Evolutionary conservation across 2,113 vertebrate genomes (phyloP), one percentile per base, ranked within the genome.

Genomic region (Numenius arquata): DNA sequence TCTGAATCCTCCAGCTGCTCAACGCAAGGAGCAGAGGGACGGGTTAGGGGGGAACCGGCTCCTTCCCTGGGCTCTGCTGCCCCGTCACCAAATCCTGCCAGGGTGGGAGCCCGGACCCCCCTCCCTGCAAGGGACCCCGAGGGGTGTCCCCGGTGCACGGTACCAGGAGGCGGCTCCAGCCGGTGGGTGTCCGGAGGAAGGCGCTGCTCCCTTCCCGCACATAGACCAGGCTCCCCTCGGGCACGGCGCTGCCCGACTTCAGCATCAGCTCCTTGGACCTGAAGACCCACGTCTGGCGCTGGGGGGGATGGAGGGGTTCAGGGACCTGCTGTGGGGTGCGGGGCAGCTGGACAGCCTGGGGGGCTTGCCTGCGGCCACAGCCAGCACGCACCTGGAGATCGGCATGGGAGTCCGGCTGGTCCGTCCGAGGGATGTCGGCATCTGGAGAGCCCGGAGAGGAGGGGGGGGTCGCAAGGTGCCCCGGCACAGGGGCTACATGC

Each of bases 81-180:
- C 20, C 61, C 26, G 45, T 36, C 1, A 0, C 45, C 73, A 66
- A 63, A 65, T 15, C 55, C n/a, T 50, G 30, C 61, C 74, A 19
- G 40, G 26, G 47, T 34, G 58, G 63, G 20, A 59, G 53, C n/a
- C 72, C 2, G 3, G 5, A 5, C 38, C 16, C 32, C 23, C 38
- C 32, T 12, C 55, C 34, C 59, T 36, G 6, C 0, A 0, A 50
- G 32, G 45, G 21, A 40, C 36, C 76, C 76, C 4, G 1, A 43
- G 73, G 67, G 41, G 16, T 2, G 1, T 20, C 70, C 70, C 26
- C 2, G 1, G 41, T 12, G 26, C 67, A 56, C 4, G 0, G 22
- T 96, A 97, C 97, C 96, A 96, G 82, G 45, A 97, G 90, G 56
- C 96, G 96, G 88, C 96, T 97, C 97, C 97, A 98, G 76, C 96